phyloP scores from a whole-genome alignment of 2,888 invertebrate genomes.

The Pristionchus fissidentatus region DNA sequence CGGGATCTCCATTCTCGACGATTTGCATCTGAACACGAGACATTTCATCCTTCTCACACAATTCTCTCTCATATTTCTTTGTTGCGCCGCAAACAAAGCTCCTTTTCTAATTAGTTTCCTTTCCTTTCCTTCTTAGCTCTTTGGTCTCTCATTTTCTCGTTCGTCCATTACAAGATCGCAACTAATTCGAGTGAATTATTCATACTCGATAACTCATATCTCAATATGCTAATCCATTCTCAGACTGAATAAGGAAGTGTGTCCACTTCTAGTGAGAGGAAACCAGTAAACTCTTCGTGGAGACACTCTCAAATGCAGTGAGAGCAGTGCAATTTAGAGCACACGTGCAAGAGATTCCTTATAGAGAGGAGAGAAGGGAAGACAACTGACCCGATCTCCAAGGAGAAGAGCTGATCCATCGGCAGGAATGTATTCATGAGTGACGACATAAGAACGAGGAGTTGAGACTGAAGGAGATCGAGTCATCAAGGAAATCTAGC shows the following conservation, averaged over 20 bases:
- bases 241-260: conserved; percentile 24
- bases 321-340: not conserved
- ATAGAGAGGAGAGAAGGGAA: not conserved
- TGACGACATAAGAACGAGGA: conserved; percentile 64
- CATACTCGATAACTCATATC: not conserved
- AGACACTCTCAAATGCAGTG: not conserved
- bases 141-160: not conserved
- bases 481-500: not conserved
- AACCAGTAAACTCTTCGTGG: not conserved
- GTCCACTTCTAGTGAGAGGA: conserved; percentile 9
- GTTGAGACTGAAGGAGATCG: not conserved
- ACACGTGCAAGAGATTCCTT: not conserved
- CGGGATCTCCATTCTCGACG: conserved; percentile 75
- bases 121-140: not conserved
- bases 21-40: conserved; percentile 58
- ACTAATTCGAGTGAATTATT: not conserved
- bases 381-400: conserved; percentile 63
- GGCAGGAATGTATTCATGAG: conserved; percentile 70
- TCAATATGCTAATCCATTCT: conserved; percentile 24
- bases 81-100: too few relatives aligned
- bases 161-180: not conserved
- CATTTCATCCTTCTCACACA: not conserved
- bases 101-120: too few relatives aligned
- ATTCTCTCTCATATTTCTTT: not conserved
- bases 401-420: conserved; percentile 60